Conservation (phyloP, 1,140 invertebrate species). For the Patella vulgata region DNA sequence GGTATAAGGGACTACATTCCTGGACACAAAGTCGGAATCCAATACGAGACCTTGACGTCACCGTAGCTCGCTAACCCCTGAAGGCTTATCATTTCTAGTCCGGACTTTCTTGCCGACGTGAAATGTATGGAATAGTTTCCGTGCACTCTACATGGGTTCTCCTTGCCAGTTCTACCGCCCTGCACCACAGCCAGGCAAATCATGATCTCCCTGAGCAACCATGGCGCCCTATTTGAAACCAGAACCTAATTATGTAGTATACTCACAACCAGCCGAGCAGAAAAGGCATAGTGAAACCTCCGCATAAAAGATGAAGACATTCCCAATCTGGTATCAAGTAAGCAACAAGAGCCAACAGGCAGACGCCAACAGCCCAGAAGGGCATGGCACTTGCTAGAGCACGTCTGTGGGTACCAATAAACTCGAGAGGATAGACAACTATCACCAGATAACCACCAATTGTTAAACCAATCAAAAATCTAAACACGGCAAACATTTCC, state of each 20-base stretch:
- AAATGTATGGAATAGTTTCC: too few species aligned
- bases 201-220: neutral
- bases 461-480: conserved; percentile 45
- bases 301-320: conserved; percentile 76
- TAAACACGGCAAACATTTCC: conserved; percentile 45
- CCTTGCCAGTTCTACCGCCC: too few species aligned
- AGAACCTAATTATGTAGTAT: neutral
- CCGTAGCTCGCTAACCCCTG: too few species aligned
- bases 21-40: too few species aligned
- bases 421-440: conserved; percentile 30
- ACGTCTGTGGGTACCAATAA: conserved; percentile 33
- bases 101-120: too few species aligned
- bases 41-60: too few species aligned
- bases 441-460: conserved; percentile 33
- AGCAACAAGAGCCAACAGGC: neutral
- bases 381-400: conserved; percentile 31
- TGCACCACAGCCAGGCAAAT: too few species aligned
- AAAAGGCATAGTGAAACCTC: conserved; percentile 77
- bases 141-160: too few species aligned
- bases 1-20: too few species aligned
- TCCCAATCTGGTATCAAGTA: conserved; percentile 17
- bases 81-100: too few species aligned
- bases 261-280: conserved; percentile 33
- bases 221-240: neutral
- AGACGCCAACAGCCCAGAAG: conserved; percentile 14